Evolutionary conservation across 2,888 invertebrate species (phyloP).

Genomic region (Cephus pulcher): DNA sequence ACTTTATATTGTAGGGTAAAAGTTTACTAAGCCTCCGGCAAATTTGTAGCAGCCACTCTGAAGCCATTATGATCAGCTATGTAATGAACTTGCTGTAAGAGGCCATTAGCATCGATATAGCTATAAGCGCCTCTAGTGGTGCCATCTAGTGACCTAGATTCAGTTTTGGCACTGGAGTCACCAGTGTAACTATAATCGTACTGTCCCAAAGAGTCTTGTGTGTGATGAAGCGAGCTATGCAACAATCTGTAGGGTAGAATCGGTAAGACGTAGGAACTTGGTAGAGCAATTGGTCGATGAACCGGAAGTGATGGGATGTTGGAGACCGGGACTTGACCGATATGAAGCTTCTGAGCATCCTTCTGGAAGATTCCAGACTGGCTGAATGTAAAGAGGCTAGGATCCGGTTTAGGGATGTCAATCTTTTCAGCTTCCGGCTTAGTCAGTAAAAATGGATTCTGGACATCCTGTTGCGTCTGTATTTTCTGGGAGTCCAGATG

Average conservation of each 20-base stretch:
- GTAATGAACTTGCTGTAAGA: conserved; percentile 75
- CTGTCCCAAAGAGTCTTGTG: conserved; percentile 70
- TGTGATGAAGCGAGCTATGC: conserved; percentile 66
- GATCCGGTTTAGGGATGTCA: conserved; percentile 45
- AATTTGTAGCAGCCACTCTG: conserved; percentile 74
- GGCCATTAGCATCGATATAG: conserved; percentile 76
- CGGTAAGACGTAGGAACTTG: conserved; percentile 43
- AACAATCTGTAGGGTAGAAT: conserved; percentile 49
- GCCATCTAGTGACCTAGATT: conserved; percentile 72
- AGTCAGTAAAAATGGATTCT: conserved; percentile 47
- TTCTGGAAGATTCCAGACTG: conserved; percentile 12
- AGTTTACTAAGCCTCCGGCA: conserved; percentile 66
- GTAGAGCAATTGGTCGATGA: not conserved
- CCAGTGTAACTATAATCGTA: conserved; percentile 75
- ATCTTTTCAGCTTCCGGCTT: conserved; percentile 44
- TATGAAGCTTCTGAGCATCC: conserved; percentile 4
- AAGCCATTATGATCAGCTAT: conserved; percentile 75
- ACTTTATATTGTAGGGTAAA: not conserved
- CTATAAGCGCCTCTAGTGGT: conserved; percentile 76
- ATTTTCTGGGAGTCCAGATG: conserved; percentile 3
- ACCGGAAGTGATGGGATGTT: not conserved
- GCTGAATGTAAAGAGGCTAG: conserved; percentile 22
- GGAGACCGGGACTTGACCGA: not conserved
- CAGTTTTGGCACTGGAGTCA: conserved; percentile 75
- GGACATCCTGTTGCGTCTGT: not conserved